A percentile compares a stretch with the other conserved stretches of the same genome.
Evolutionary conservation across 2,113 vertebrate genomes (phyloP).

Genomic region (Brachyistius frenatus): DNA sequence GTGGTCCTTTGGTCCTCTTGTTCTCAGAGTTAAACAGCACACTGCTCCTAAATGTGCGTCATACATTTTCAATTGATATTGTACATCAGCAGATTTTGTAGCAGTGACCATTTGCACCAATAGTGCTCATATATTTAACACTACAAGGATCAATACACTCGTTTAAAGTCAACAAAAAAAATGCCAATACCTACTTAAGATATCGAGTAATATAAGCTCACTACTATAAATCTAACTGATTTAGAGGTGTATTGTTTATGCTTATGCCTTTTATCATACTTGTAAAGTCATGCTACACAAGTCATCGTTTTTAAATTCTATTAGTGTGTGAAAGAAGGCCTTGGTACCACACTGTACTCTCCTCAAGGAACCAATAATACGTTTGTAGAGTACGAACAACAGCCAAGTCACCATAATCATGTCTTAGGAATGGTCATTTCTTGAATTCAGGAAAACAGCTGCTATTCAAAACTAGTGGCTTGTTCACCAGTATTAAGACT

Average conservation of each 20-base stretch:
- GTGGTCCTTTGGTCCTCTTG: too few species aligned
- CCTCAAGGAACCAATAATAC: neutral
- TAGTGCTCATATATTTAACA: neutral
- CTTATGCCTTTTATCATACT: neutral
- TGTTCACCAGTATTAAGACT: neutral
- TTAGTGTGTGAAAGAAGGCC: neutral
- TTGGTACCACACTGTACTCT: neutral
- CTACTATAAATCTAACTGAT: neutral
- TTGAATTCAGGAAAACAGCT: too few species aligned
- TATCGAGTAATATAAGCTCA: too few species aligned
- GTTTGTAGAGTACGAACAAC: neutral
- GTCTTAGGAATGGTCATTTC: too few species aligned
- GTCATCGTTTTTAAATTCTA: neutral
- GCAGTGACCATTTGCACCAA: neutral
- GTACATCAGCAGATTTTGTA: neutral
- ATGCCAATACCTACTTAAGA: neutral
- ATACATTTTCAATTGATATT: neutral
- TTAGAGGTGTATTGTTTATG: neutral
- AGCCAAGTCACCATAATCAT: neutral
- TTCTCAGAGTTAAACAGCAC: too few species aligned
- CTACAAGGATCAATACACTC: neutral
- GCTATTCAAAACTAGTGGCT: neutral
- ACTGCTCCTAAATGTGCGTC: too few species aligned
- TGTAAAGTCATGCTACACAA: neutral
- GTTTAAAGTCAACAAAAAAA: too few species aligned